phyloP scores from a whole-genome alignment of 1,140 invertebrate genomes.

The Drosophila gunungcola region DNA sequence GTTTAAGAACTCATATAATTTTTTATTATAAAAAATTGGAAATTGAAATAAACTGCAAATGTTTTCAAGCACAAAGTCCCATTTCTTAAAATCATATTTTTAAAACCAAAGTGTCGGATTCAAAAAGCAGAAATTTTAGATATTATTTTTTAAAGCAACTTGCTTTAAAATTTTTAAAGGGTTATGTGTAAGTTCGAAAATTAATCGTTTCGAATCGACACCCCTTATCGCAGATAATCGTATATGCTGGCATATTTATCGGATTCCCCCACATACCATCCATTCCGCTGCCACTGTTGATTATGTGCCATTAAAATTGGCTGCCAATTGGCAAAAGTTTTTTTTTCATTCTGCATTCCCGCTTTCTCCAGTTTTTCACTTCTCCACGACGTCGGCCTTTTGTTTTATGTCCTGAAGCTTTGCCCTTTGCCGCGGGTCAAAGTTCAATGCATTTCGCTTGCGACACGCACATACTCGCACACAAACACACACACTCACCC shows the following conservation, averaged over 20 bases:
- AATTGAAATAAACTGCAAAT: no score
- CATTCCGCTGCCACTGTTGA: conserved; percentile 26
- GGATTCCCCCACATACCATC: conserved; percentile 5
- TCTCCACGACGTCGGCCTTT: background rate
- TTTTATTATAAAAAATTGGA: no score
- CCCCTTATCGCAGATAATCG: conserved; percentile 39
- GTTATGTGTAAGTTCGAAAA: no score
- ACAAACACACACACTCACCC: conserved; percentile 11
- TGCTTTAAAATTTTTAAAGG: no score
- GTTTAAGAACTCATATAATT: no score
- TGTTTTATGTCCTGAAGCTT: conserved; percentile 10
- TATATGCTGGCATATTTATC: conserved; percentile 30
- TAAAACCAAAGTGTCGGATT: no score
- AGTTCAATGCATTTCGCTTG: conserved; percentile 63
- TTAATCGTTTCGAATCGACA: background rate
- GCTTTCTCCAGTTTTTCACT: conserved; percentile 12
- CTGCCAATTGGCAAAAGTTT: conserved; percentile 62
- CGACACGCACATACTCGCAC: conserved; percentile 36
- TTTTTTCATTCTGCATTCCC: conserved; percentile 26
- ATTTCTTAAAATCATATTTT: no score
- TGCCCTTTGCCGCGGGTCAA: conserved; percentile 57
- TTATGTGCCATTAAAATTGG: conserved; percentile 66
- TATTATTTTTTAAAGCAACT: no score
- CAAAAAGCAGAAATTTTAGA: no score
- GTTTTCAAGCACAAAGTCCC: no score